Base-by-base conservation (phyloP, 2,888 invertebrate species). In the Gastrophysa polygoni region DNA sequence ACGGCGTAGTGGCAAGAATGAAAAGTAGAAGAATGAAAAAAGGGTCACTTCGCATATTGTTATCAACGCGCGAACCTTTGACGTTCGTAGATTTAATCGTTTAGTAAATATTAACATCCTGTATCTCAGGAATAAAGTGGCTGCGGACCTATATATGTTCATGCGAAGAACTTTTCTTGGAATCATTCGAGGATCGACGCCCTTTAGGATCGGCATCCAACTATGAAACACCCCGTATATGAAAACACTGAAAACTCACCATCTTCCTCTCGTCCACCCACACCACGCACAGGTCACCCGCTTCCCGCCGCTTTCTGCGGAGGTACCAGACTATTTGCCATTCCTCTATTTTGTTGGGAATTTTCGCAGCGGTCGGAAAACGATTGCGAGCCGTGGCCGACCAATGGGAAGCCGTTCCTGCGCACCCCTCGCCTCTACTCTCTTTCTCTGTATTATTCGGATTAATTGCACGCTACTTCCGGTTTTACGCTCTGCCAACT, bases 401-500 rank as follows among this genome's bases (percentile, higher is more conserved):
- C 73, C 72, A 73, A 71, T 72, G 63, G 64, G 59, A 50, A 50
- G n/a, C 49, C 57, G 48, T 57, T 59, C 50, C 43, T 59, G 52
- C 46, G 55, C 64, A 67, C 71, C 70, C 69, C 68, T 69, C 65
- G 64, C 66, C 65, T 67, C 61, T 60, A 68, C 71, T 74, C 75
- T 75, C 77, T n/a, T n/a, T 7, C 24, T 24, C 71, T 74, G 73
- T 73, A 76, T 76, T 76, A 75, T 77, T 74, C 71, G 69, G 70
- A 74, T 75, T 77, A 77, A 77, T 77, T 77, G 75, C 75, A 76
- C 66, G 70, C 71, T 63, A 68, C 71, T 75, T 77, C 76, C 77
- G 75, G 70, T 73, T 73, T 75, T 68, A 75, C 72, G 74, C 72
- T 74, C 68, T 65, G 70, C 57, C 62, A 63, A 61, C 63, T 67